Evolutionary conservation across 1,140 invertebrate species (phyloP).

Genomic region (Heliconius hermathena): DNA sequence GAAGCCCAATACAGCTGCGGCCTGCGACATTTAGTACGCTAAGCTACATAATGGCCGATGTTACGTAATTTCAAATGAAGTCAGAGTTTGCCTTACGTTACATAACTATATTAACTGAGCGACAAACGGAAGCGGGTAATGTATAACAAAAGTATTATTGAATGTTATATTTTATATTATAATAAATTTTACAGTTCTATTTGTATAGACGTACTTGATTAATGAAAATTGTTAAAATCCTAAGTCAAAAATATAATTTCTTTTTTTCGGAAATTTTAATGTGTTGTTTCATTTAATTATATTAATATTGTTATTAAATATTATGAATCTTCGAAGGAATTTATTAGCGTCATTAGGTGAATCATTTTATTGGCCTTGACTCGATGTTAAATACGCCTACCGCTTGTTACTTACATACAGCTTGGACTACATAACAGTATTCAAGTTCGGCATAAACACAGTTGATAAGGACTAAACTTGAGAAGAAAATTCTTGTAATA

Average conservation of each 20-base stretch:
- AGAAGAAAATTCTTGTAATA: neutral
- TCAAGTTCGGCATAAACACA: constrained; percentile 27
- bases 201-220: neutral
- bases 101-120: constrained; percentile 53
- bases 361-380: constrained; percentile 20
- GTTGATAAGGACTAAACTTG: constrained; percentile 3
- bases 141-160: neutral
- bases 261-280: neutral
- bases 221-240: neutral
- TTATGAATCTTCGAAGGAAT: neutral
- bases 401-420: constrained; percentile 22
- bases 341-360: neutral
- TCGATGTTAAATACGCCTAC: constrained; percentile 23
- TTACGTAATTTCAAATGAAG: constrained; percentile 62
- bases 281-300: neutral
- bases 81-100: constrained; percentile 59
- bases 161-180: neutral
- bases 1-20: constrained; percentile 45
- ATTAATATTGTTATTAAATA: neutral
- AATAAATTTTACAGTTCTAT: neutral
- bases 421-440: constrained; percentile 32
- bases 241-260: neutral
- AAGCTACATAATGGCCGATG: constrained; percentile 52
- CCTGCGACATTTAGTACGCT: constrained; percentile 58
- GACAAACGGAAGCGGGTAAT: constrained; percentile 46